Base-by-base conservation (phyloP, 2,113 vertebrate genomes). In the Syngnathus floridae region DNA sequence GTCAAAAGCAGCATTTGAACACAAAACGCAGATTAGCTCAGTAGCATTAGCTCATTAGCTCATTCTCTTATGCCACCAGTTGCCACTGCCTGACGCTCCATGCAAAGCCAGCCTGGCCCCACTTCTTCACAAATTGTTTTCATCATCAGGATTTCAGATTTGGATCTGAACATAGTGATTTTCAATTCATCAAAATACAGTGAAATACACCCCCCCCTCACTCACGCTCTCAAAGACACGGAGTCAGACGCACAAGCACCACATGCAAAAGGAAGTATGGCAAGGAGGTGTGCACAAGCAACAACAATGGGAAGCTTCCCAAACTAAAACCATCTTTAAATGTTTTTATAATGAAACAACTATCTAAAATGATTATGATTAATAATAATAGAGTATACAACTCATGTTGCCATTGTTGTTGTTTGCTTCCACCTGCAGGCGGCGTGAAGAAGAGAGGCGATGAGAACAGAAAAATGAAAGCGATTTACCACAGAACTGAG, bases 401-500 rank as follows among this genome's bases (percentile, higher is more conserved):
- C 19, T 21, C 40, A 61, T 26, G 7, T 21, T 19, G 26, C 38
- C 40, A 43, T 4, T 14, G 40, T 61, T 61, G 59, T 61, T 26
- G 40, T 43, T 61, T 61, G 59, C 54, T 6, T 13, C 54, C 54
- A 21, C 26, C 54, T 8, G 26, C 5, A 56, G 14, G 26, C 54
- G 54, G 54, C 54, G 14, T 12, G 45, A 76, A 78, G 62, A 70
- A 61, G 82, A 87, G 89, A 88, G 90, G 91, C 90, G 91, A 95
- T 93, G 93, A 93, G 91, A 95, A 95, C 84, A 77, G 87, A 93
- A 87, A 78, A 87, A 93, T 77, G 88, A 94, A 93, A 56, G 26
- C 26, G 12, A 56, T 98, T 99, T 99, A 99, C 96, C 96, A 99
- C 96, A 91, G 95, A 98, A 98, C 95, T 98, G 94, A 99, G 95